A percentile compares a stretch with the other conserved stretches of the same genome.
Evolutionary conservation across 2,113 vertebrate genomes (phyloP).

Genomic region (Macheiramphus alcinus): DNA sequence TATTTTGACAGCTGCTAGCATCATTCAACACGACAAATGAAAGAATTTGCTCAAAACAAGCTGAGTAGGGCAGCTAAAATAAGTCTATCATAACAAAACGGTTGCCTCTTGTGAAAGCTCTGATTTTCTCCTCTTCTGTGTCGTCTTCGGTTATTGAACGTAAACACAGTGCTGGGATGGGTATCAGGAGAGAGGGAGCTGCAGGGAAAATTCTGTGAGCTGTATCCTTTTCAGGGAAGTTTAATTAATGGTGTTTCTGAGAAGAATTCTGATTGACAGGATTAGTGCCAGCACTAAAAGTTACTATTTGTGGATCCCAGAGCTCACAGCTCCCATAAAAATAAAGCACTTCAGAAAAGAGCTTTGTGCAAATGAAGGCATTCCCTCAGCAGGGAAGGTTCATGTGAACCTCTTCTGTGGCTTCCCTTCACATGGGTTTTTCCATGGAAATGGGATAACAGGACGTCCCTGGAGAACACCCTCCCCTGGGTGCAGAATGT

Average conservation of each 20-base stretch:
- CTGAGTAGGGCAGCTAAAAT: constrained; percentile 8
- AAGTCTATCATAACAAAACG: constrained; percentile 36
- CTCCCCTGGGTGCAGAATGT: background rate
- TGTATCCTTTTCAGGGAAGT: background rate
- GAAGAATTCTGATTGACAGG: constrained; percentile 24
- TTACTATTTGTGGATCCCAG: constrained; percentile 28
- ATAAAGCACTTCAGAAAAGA: background rate
- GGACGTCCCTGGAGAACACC: background rate
- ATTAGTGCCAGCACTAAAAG: constrained; percentile 10
- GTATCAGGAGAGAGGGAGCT: background rate
- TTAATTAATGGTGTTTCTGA: constrained; percentile 22
- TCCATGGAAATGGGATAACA: background rate
- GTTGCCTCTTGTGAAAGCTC: background rate
- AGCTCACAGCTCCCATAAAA: constrained; percentile 27
- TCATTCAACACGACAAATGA: constrained; percentile 26
- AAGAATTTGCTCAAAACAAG: constrained; percentile 58
- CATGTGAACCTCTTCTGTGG: background rate
- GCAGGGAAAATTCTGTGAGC: background rate
- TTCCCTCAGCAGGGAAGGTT: background rate
- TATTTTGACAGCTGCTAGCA: constrained; percentile 58
- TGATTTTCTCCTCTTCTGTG: background rate
- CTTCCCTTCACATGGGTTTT: background rate
- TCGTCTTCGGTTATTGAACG: background rate
- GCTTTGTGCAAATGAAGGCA: constrained; percentile 16
- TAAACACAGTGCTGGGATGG: background rate